Conservation (phyloP, 2,797 vertebrate genomes). For the Tenualosa ilisha region DNA sequence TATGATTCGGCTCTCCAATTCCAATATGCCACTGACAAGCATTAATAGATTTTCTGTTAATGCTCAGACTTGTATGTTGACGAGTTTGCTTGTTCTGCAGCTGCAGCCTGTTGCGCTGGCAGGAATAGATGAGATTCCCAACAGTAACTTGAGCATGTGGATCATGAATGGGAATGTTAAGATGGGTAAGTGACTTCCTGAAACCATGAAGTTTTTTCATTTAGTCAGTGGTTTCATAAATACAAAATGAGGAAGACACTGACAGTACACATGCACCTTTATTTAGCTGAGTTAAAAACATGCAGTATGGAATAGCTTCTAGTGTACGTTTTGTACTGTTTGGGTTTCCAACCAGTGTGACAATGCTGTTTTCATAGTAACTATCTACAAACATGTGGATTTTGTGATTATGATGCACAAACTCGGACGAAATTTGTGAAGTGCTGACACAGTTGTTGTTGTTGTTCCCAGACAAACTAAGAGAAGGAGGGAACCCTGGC, state of each 20-base stretch:
- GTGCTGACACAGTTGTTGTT: background rate
- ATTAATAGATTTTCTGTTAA: background rate
- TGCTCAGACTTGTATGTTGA: background rate
- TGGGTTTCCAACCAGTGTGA: background rate
- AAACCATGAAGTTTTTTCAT: background rate
- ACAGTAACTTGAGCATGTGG: slow-evolving; percentile 62
- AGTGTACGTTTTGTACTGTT: background rate
- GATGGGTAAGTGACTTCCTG: slow-evolving; percentile 68
- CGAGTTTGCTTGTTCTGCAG: slow-evolving; percentile 31
- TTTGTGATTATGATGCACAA: background rate
- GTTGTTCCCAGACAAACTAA: slow-evolving; percentile 64
- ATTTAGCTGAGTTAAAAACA: background rate
- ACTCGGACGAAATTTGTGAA: background rate
- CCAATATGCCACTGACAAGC: background rate
- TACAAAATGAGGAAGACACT: background rate
- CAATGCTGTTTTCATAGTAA: background rate
- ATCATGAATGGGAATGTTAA: slow-evolving; percentile 65
- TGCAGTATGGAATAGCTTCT: background rate
- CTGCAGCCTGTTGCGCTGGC: slow-evolving; percentile 64
- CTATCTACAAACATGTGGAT: background rate
- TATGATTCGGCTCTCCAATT: background rate
- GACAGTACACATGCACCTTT: too few relatives aligned
- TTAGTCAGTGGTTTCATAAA: background rate
- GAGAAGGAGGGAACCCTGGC: slow-evolving; percentile 57
- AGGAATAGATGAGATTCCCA: slow-evolving; percentile 80